A percentile compares a stretch with the other conserved stretches of the same genome.
Conservation (phyloP, 2,113 vertebrate genomes). For the Neogale vison region DNA sequence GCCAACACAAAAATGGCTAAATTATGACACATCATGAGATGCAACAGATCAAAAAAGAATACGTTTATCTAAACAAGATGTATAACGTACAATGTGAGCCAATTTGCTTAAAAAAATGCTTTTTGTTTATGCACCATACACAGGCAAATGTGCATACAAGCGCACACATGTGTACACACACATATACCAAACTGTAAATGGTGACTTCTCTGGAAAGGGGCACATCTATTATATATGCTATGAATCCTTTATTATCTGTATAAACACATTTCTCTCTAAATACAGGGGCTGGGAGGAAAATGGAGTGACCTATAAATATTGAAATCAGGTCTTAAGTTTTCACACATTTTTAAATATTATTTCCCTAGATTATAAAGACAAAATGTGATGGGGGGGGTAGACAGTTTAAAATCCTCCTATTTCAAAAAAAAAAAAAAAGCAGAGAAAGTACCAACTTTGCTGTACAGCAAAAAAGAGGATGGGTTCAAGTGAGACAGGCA, state of each 20-base stretch:
- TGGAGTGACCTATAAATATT: not conserved
- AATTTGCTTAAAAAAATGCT: not conserved
- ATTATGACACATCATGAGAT: not conserved
- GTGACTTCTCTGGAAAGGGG: not conserved
- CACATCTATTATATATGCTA: not conserved
- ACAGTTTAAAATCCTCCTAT: not conserved
- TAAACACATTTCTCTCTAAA: not conserved
- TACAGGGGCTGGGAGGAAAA: not conserved
- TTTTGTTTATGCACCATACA: not conserved
- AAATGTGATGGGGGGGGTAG: not conserved
- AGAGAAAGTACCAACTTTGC: not conserved
- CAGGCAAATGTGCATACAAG: not conserved
- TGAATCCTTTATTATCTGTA: not conserved
- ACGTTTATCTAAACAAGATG: not conserved
- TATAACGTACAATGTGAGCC: not conserved
- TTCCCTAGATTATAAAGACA: conserved; percentile 14
- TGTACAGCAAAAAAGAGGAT: not conserved
- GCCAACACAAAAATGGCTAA: not conserved
- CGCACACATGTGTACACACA: not conserved
- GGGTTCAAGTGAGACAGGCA: not conserved
- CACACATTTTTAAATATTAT: not conserved
- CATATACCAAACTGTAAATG: not conserved
- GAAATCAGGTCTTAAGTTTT: not conserved
- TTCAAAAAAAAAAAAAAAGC: not conserved
- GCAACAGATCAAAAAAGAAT: not conserved